Percentiles rank a stretch among this genome's conserved stretches.
These are phyloP conservation scores for Desoria tigrina DNA, from an alignment of 2,888 invertebrate genomes.

Conservation along the genomic window DNA sequence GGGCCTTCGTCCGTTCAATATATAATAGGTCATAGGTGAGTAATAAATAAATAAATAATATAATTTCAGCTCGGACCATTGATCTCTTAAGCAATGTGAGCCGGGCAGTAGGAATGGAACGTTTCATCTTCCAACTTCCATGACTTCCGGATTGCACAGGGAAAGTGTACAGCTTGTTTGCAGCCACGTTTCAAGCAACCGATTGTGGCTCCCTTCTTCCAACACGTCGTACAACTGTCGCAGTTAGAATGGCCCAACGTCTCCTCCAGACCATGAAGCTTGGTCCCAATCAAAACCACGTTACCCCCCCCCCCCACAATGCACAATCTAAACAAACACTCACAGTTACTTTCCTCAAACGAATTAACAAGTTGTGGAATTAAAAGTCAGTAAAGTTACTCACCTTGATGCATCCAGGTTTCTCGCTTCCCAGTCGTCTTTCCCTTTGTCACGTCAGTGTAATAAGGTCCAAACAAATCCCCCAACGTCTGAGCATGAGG, in stretches of 20 bases:
- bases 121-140: conserved; percentile 48
- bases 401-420: conserved; percentile 53
- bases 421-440: conserved; percentile 32
- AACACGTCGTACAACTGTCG: conserved; percentile 44
- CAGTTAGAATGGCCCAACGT: conserved; percentile 40
- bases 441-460: conserved; percentile 26
- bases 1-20: too few relatives aligned
- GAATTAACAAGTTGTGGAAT: too few relatives aligned
- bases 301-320: conserved; percentile 49
- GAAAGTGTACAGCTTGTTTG: conserved; percentile 47
- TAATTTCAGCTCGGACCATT: too few relatives aligned
- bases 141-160: conserved; percentile 44
- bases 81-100: conserved; percentile 30
- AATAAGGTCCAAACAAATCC: conserved; percentile 52
- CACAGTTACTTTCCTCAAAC: too few relatives aligned
- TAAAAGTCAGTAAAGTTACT: not conserved
- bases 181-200: conserved; percentile 48
- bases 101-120: conserved; percentile 48
- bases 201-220: conserved; percentile 47
- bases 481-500: conserved; percentile 48
- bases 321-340: conserved; percentile 53
- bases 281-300: conserved; percentile 43
- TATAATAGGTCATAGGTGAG: too few relatives aligned
- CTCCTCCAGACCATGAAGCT: conserved; percentile 44
- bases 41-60: too few relatives aligned